Conservation (phyloP, 1,140 invertebrate genomes). For the Bombus vancouverensis region DNA sequence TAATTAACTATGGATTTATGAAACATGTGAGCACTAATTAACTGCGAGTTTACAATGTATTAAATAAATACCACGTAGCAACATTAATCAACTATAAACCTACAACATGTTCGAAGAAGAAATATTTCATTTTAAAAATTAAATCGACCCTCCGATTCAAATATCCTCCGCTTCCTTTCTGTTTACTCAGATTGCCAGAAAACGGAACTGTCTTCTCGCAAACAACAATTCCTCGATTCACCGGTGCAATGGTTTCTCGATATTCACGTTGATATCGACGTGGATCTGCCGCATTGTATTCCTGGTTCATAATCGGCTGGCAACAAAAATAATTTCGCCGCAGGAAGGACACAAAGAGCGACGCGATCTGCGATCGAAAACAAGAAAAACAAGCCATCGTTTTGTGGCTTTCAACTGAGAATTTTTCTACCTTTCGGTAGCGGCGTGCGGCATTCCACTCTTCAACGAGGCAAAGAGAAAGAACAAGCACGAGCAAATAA, state of each 20-base stretch:
- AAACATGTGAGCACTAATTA: too few relatives aligned
- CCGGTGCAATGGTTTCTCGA: background rate
- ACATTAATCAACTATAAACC: too few relatives aligned
- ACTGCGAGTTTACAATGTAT: too few relatives aligned
- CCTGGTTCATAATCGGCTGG: background rate
- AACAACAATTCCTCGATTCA: background rate
- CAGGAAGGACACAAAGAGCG: background rate
- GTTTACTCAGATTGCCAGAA: background rate
- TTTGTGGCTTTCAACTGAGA: background rate
- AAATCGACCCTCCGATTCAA: background rate
- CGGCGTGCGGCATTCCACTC: background rate
- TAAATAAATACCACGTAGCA: too few relatives aligned
- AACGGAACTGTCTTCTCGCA: too few relatives aligned
- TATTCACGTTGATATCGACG: background rate
- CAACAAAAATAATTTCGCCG: constrained; percentile 30
- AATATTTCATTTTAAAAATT: background rate
- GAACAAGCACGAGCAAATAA: constrained; percentile 18
- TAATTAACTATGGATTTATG: too few relatives aligned
- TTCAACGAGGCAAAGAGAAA: background rate
- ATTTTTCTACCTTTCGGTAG: constrained; percentile 28
- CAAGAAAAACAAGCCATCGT: constrained; percentile 31
- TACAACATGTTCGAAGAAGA: too few relatives aligned
- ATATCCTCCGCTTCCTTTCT: background rate
- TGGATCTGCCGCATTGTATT: background rate
- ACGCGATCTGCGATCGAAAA: background rate